phyloP scores from a whole-genome alignment of 2,888 invertebrate species.

The Athalia circularis region DNA sequence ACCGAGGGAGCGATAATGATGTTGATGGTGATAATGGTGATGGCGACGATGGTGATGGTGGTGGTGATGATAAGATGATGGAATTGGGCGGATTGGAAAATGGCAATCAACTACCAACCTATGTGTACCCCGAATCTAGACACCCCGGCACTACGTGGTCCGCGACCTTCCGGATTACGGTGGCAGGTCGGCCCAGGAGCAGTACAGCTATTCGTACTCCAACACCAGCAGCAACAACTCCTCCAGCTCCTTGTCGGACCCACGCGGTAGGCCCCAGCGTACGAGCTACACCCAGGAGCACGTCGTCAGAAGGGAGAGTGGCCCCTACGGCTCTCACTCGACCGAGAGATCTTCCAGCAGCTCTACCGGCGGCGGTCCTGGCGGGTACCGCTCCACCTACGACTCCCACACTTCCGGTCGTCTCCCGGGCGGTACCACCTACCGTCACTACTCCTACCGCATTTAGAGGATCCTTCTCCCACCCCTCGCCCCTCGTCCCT shows the following conservation, averaged over 20 bases:
- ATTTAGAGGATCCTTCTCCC: constrained; percentile 77
- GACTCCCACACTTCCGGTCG: constrained; percentile 86
- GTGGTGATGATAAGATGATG: too few relatives aligned
- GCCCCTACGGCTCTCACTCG: constrained; percentile 84
- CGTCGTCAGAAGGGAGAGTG: constrained; percentile 80
- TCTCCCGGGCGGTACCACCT: constrained; percentile 87
- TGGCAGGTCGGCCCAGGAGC: constrained; percentile 81
- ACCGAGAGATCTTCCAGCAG: constrained; percentile 82
- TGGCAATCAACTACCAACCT: not conserved
- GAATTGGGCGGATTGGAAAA: not conserved
- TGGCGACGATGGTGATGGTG: too few relatives aligned
- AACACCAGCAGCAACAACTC: constrained; percentile 79
- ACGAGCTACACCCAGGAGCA: constrained; percentile 84
- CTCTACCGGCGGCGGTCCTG: constrained; percentile 83
- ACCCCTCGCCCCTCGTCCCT: not conserved
- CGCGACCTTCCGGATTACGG: constrained; percentile 81
- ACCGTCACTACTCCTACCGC: constrained; percentile 92
- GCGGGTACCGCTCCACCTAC: constrained; percentile 87
- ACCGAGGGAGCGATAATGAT: too few relatives aligned
- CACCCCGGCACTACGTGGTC: constrained; percentile 91
- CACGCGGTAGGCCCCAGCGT: constrained; percentile 79
- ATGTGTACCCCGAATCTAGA: constrained; percentile 76
- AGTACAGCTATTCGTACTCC: constrained; percentile 90
- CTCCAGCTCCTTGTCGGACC: constrained; percentile 77
- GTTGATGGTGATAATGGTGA: too few relatives aligned